Base-by-base conservation (phyloP, 2,888 invertebrate genomes). In the Brachyptera putata region DNA sequence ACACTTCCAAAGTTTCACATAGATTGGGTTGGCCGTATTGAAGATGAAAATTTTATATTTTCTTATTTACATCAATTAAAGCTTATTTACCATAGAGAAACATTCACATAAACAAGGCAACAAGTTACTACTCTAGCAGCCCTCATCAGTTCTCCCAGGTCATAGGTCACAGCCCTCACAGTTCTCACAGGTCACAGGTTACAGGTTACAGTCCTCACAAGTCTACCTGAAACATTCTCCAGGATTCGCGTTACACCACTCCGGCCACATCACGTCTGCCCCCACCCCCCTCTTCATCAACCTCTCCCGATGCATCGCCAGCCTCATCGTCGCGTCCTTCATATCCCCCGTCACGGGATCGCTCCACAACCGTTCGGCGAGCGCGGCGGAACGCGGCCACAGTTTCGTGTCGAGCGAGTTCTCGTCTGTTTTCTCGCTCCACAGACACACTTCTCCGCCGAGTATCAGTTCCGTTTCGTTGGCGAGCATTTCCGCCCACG, bases 171-270 rank as follows among this genome's bases (percentile, higher is more conserved):
- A n/a, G n/a, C n/a, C n/a, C n/a, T n/a, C n/a, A n/a, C n/a, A n/a
- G n/a, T n/a, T n/a, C n/a, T n/a, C n/a, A n/a, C n/a, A n/a, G n/a
- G n/a, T n/a, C n/a, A n/a, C n/a, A n/a, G n/a, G n/a, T n/a, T n/a
- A n/a, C n/a, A n/a, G n/a, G n/a, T n/a, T n/a, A n/a, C n/a, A n/a
- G n/a, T n/a, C n/a, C n/a, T n/a, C n/a, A n/a, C n/a, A n/a, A n/a
- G n/a, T n/a, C n/a, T n/a, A n/a, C n/a, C 5, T 30, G 30, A 30
- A 30, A 76, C 87, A 87, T 73, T 84, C 82, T 68, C 85, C 83
- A 30, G 87, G 69, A 56, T 69, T 66, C 26, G 67, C 67, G 57
- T 65, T 64, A 58, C 70, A 70, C 70, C 70, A 72, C 59, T 70
- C 65, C 0, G 72, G 72, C 64, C 70, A 67, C 18, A 73, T 60